These are phyloP conservation scores for Drosophila funebris DNA, from an alignment of 1,140 invertebrate species.

Conservation along the genomic window DNA sequence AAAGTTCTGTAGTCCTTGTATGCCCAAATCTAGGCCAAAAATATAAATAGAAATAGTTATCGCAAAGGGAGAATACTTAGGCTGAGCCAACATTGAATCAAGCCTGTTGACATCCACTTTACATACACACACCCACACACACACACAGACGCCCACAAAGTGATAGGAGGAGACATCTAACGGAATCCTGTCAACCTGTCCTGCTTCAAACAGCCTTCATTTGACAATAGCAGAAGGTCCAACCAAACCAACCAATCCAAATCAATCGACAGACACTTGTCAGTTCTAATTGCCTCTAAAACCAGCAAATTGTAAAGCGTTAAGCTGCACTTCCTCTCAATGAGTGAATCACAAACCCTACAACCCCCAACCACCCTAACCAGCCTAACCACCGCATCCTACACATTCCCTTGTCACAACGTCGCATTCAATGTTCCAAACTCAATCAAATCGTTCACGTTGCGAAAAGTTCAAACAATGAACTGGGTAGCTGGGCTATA, in stretches of 20 bases:
- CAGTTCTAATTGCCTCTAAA: slow-evolving; percentile 55
- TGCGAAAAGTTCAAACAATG: slow-evolving; percentile 78
- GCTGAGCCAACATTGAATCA: slow-evolving; percentile 1
- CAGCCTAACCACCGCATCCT: not conserved
- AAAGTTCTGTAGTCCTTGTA: not conserved
- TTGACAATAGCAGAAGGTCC: slow-evolving; percentile 35
- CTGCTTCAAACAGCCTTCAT: slow-evolving; percentile 9
- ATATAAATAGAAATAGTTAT: slow-evolving; percentile 34
- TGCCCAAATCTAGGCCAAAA: slow-evolving; percentile 11
- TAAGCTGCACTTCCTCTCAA: slow-evolving; percentile 44
- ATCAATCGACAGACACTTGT: slow-evolving; percentile 49
- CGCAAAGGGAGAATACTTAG: slow-evolving; percentile 23
- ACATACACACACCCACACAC: slow-evolving; percentile 26
- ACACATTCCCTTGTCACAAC: not conserved
- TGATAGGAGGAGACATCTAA: not conserved
- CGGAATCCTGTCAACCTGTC: slow-evolving; percentile 16
- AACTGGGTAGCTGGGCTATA: slow-evolving; percentile 34
- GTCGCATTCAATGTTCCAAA: slow-evolving; percentile 32
- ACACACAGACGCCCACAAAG: not conserved
- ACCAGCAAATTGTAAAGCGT: slow-evolving; percentile 52
- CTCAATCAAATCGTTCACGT: slow-evolving; percentile 73
- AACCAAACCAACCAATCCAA: slow-evolving; percentile 31
- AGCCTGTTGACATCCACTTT: slow-evolving; percentile 36
- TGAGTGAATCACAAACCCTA: not conserved
- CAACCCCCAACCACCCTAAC: not conserved